Evolutionary conservation across 2,113 vertebrate species (phyloP).

Genomic region (Oreotragus oreotragus): DNA sequence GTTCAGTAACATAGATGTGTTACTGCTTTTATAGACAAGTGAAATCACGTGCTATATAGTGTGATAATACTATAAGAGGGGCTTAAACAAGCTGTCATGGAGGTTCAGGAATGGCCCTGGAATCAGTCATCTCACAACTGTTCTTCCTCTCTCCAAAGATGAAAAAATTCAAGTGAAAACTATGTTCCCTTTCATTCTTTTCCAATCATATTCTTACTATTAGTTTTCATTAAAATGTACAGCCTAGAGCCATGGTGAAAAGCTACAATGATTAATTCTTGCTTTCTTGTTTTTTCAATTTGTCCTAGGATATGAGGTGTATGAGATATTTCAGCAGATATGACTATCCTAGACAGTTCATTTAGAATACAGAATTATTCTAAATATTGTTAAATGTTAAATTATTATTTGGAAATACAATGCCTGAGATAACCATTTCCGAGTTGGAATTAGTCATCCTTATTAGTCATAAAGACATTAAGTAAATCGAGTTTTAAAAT

Average conservation of each 20-base stretch:
- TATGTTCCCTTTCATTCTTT: neutral
- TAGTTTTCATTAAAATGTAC: neutral
- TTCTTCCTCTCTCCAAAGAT: neutral
- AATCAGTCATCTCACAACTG: neutral
- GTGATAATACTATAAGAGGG: neutral
- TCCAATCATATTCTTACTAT: neutral
- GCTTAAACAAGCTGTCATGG: neutral
- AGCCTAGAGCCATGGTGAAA: neutral
- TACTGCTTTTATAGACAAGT: neutral
- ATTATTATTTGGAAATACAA: neutral
- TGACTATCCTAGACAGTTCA: neutral
- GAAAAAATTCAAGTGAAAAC: constrained; percentile 18
- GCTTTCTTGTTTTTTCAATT: neutral
- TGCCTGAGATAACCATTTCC: neutral
- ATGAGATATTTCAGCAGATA: neutral
- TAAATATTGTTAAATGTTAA: neutral
- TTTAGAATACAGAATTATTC: neutral
- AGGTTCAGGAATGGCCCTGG: neutral
- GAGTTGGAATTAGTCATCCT: neutral
- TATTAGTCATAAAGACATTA: neutral
- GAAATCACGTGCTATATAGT: neutral
- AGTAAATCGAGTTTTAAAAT: neutral
- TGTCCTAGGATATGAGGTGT: neutral
- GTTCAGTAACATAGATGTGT: neutral
- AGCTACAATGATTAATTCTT: neutral